Conservation (phyloP, 1,140 invertebrate species). For the Zeugodacus cucurbitae region DNA sequence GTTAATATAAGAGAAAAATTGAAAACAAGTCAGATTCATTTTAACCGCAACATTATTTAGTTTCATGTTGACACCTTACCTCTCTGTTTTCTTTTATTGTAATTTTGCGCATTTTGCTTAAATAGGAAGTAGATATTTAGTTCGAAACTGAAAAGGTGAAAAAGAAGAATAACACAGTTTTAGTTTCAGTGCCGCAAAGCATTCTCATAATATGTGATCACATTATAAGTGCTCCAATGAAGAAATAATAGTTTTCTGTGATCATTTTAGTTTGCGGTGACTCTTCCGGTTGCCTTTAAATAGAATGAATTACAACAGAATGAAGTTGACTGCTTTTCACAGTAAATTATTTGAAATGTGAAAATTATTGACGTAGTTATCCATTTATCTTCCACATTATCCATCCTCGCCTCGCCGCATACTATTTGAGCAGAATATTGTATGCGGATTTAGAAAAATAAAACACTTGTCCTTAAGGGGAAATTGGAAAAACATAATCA, state of each 20-base stretch:
- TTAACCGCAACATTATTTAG: background rate
- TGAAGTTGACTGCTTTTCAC: too few species aligned
- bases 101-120: background rate
- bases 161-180: background rate
- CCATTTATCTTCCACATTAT: too few species aligned
- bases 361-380: too few species aligned
- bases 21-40: background rate
- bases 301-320: background rate
- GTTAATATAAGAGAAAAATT: too few species aligned
- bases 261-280: background rate
- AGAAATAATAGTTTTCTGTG: background rate
- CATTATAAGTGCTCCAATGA: background rate
- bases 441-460: too few species aligned
- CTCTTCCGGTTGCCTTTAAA: background rate
- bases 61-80: background rate
- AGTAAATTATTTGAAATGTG: too few species aligned
- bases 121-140: background rate
- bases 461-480: too few species aligned
- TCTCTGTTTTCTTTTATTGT: background rate
- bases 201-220: background rate
- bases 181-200: background rate
- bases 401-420: too few species aligned
- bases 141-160: background rate
- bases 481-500: too few species aligned
- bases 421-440: too few species aligned